phyloP scores from a whole-genome alignment of 1,140 invertebrate genomes.

The Mycetomoellerius zeteki region DNA sequence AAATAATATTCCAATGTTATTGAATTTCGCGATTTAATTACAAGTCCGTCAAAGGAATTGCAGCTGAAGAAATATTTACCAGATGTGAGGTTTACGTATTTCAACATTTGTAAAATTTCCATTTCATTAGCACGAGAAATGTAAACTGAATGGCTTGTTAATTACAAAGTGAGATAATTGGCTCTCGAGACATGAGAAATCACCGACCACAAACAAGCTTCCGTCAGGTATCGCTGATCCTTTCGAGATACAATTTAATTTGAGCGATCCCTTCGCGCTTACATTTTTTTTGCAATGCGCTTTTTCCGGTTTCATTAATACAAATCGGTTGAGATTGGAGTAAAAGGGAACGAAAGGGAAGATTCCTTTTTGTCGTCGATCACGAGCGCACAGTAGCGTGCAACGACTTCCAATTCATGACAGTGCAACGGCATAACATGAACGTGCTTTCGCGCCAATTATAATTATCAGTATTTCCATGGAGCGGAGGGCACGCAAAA shows the following conservation, averaged over 20 bases:
- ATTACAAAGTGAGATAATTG: constrained; percentile 54
- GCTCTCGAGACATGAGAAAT: constrained; percentile 25
- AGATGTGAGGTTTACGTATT: neutral
- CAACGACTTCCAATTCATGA: constrained; percentile 59
- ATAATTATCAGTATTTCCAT: constrained; percentile 68
- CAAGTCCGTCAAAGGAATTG: neutral
- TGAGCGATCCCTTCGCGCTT: constrained; percentile 28
- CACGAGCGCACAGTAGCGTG: constrained; percentile 64
- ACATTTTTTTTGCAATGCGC: constrained; percentile 38
- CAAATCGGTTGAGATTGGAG: constrained; percentile 31
- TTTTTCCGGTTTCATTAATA: constrained; percentile 57
- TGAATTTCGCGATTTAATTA: constrained; percentile 13
- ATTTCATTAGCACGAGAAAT: constrained; percentile 20
- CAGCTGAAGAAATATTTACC: neutral
- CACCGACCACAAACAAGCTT: constrained; percentile 27
- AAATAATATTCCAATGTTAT: neutral
- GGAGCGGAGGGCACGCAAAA: constrained; percentile 59
- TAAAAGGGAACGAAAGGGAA: constrained; percentile 38
- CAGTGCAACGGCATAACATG: constrained; percentile 59
- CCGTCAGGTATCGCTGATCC: constrained; percentile 29
- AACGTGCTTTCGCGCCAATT: constrained; percentile 71
- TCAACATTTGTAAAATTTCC: constrained; percentile 32
- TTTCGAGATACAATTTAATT: constrained; percentile 53
- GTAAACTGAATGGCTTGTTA: constrained; percentile 34
- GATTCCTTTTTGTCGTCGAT: constrained; percentile 69